Evolutionary conservation across 2,888 invertebrate species (phyloP).

Genomic region (Branchellion lobata): DNA sequence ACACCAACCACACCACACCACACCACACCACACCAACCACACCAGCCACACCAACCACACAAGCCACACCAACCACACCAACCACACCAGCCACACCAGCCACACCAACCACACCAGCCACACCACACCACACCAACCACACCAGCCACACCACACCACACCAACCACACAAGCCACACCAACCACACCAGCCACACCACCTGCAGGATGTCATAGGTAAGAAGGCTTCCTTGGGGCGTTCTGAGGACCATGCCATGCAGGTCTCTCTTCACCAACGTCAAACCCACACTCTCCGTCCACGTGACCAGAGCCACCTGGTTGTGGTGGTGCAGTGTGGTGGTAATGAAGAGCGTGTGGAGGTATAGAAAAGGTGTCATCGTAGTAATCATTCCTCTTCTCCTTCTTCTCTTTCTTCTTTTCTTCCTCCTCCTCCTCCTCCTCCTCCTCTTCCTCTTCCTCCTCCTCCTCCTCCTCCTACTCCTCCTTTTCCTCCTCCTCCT

Average conservation of each 20-base stretch:
- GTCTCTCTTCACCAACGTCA: conserved; percentile 68
- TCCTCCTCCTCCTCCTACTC: too few relatives aligned
- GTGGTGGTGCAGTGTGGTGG: background rate
- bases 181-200: too few relatives aligned
- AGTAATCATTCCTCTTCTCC: too few relatives aligned
- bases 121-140: background rate
- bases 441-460: conserved; percentile 3
- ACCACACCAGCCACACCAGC: background rate
- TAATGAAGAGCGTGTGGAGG: background rate
- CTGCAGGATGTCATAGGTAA: conserved; percentile 67
- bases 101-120: too few relatives aligned
- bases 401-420: too few relatives aligned
- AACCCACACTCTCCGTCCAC: conserved; percentile 74
- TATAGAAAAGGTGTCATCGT: too few relatives aligned
- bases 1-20: too few relatives aligned
- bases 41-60: too few relatives aligned
- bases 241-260: conserved; percentile 66
- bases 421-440: too few relatives aligned
- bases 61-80: background rate
- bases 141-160: background rate
- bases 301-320: conserved; percentile 71
- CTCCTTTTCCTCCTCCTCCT: conserved; percentile 28
- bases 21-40: too few relatives aligned
- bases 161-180: background rate
- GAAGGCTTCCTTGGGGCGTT: conserved; percentile 63